Evolutionary conservation across 2,888 invertebrate genomes (phyloP).

Genomic region (Eurytoma adleriae): DNA sequence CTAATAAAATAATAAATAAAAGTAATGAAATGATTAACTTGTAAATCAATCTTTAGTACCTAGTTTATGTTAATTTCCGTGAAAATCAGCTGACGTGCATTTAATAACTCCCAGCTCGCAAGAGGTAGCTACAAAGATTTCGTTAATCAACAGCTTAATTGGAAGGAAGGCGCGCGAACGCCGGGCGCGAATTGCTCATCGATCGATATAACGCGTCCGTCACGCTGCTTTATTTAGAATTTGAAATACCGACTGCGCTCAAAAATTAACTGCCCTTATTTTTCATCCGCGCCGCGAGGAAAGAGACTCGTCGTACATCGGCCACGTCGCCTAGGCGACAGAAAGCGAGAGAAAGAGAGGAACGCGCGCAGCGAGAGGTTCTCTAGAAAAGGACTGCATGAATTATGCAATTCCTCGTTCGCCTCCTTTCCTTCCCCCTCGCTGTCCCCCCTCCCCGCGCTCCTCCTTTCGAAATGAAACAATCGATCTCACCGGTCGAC

Average conservation of each 20-base stretch:
- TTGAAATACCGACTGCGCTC: conserved; percentile 5
- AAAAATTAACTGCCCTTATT: conserved; percentile 54
- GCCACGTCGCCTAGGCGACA: not conserved
- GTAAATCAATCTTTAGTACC: no score
- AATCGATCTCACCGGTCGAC: conserved; percentile 34
- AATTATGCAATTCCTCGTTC: conserved; percentile 52
- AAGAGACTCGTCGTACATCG: not conserved
- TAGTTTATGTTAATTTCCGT: no score
- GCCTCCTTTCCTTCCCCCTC: not conserved
- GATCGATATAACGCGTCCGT: conserved; percentile 15
- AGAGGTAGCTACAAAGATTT: no score
- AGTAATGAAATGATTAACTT: no score
- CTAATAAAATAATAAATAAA: no score
- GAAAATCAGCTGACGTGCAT: no score
- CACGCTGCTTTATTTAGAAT: conserved; percentile 16
- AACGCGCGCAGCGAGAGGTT: not conserved
- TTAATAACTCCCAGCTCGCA: not conserved
- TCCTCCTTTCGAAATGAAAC: conserved; percentile 53
- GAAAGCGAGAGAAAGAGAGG: conserved; percentile 4
- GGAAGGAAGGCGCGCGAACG: not conserved
- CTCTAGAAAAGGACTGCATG: conserved; percentile 33
- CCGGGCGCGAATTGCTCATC: not conserved
- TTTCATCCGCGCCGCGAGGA: conserved; percentile 29
- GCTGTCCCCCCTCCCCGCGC: not conserved
- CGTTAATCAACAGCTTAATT: not conserved